Conservation (phyloP, 2,113 vertebrate species). For the Varanus salvator region DNA sequence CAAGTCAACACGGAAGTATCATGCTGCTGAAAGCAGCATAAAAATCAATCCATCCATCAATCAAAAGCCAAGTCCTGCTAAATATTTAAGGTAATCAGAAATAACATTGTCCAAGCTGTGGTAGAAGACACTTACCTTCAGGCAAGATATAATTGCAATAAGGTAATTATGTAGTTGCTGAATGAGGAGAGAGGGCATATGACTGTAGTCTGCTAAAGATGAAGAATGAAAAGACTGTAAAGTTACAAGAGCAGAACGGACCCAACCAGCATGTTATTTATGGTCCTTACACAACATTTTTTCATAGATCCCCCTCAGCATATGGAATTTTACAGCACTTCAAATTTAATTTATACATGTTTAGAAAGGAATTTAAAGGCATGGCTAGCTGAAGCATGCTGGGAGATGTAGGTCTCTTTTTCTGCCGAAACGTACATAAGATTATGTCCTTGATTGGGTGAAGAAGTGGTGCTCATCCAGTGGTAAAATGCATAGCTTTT, state of each 20-base stretch:
- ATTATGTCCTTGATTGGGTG: neutral
- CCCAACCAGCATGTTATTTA: slow-evolving; percentile 22
- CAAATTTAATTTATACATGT: neutral
- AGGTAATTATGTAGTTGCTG: neutral
- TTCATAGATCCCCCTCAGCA: neutral
- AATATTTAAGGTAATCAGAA: slow-evolving; percentile 35
- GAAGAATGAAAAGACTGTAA: slow-evolving; percentile 42
- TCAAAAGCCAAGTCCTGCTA: neutral
- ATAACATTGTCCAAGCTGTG: slow-evolving; percentile 43
- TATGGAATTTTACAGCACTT: slow-evolving; percentile 1
- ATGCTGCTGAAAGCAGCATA: slow-evolving; percentile 27
- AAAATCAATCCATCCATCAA: slow-evolving; percentile 9
- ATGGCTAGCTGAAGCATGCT: no score
- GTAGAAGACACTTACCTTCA: slow-evolving; percentile 21
- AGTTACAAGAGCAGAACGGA: neutral
- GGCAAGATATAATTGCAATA: slow-evolving; percentile 19
- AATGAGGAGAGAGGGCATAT: neutral
- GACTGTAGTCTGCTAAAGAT: slow-evolving; percentile 25
- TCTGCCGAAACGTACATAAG: no score
- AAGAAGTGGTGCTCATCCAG: neutral
- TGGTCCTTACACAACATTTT: neutral
- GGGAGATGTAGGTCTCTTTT: no score
- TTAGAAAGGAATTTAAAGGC: no score
- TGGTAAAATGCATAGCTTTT: neutral
- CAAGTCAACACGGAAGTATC: slow-evolving; percentile 20